A percentile compares a stretch with the other conserved stretches of the same genome.
Evolutionary conservation across 2,797 vertebrate species (phyloP).

Genomic region (Pipistrellus pipistrellus): DNA sequence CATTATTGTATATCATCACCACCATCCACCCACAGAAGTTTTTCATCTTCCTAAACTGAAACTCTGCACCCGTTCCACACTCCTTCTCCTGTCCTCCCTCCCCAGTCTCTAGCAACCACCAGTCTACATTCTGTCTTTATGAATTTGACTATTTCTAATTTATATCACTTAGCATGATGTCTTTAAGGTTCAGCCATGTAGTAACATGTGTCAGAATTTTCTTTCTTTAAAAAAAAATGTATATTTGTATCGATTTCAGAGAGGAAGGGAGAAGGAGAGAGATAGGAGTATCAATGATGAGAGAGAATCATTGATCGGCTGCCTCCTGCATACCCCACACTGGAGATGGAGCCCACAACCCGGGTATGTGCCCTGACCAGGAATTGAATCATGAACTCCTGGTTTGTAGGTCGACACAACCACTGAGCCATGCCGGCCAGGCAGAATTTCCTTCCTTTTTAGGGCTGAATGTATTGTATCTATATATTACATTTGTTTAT

Average conservation of each 20-base stretch:
- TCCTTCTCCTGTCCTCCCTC: fast-evolving
- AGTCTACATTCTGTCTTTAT: neutral
- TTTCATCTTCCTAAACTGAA: neutral
- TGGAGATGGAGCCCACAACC: too few relatives aligned
- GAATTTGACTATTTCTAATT: neutral
- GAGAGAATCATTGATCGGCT: too few relatives aligned
- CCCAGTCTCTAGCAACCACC: neutral
- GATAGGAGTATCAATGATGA: too few relatives aligned
- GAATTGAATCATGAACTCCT: too few relatives aligned
- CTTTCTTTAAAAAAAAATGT: neutral
- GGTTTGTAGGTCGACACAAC: too few relatives aligned
- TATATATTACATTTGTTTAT: neutral
- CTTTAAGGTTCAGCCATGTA: neutral
- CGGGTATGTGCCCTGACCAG: too few relatives aligned
- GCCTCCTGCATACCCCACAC: too few relatives aligned
- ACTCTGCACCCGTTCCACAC: neutral
- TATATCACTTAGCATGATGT: neutral
- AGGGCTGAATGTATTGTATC: neutral
- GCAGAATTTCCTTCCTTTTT: neutral
- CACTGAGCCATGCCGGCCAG: too few relatives aligned
- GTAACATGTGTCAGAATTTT: neutral
- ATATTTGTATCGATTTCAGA: too few relatives aligned
- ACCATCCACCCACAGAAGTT: neutral
- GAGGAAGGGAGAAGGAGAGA: too few relatives aligned
- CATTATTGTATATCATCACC: neutral